Base-by-base conservation (phyloP, 2,113 vertebrate genomes). In the Chlamydotis undulata region DNA sequence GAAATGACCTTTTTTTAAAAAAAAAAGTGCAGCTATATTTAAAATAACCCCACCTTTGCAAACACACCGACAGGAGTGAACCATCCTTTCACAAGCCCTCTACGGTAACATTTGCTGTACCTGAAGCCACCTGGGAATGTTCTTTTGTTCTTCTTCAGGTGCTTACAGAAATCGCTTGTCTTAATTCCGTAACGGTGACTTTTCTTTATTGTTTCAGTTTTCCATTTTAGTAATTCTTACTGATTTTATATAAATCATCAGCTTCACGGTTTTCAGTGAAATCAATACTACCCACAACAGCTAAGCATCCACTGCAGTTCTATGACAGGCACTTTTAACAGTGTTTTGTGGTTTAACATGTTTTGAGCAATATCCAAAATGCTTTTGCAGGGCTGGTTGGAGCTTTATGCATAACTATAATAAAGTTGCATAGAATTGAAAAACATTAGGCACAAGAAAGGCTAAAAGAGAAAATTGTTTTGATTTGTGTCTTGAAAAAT, bases 401-500 rank as follows among this genome's bases (percentile, higher is more conserved):
- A 86, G 5, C 26, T 63, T 88, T 78, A 49, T 75, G 63, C 69
- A 90, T 55, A 86, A 35, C 5, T 14, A 49, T 22, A 68, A 19
- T 26, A 84, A 65, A 0, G 1, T 35, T 50, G 43, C 9, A 4
- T 65, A 71, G 85, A 76, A 83, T 8, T 64, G 65, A 68, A 93
- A 90, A 87, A 64, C 14, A 49, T 80, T 45, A 75, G 39, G 17
- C 49, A 68, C 39, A 71, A 56, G 49, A 83, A 91, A 85, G 37
- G 6, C 45, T 65, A 71, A 83, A 83, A 73, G 64, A 60, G 16
- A 89, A 87, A 82, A 89, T 74, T 41, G 37, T 90, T 94, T 90
- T 85, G 18, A 77, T 93, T 90, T 96, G 39, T 76, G 45, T 73
- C 69, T 87, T 53, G n/a, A 84, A 89, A 96, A 87, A 65, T 71